Percentiles rank a stretch among this genome's conserved stretches.
These are phyloP conservation scores for Ceuthmochares aereus DNA, from an alignment of 2,113 vertebrate genomes.

Conservation along the genomic window DNA sequence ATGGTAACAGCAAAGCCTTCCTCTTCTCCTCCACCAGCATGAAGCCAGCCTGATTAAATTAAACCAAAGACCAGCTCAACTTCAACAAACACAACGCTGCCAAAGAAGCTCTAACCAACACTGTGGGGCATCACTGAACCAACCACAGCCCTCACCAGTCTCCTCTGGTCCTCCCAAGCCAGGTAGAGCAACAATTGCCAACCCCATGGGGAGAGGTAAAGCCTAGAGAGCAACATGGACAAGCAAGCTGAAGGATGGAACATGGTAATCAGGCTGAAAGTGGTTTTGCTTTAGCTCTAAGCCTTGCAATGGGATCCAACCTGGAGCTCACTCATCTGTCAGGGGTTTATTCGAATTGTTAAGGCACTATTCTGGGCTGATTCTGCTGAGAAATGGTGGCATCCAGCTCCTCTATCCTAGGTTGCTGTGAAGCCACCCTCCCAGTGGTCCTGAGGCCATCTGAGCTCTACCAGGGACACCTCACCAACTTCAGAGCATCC, in stretches of 20 bases:
- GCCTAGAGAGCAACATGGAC: accelerated
- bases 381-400: background rate
- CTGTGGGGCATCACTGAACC: background rate
- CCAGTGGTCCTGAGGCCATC: background rate
- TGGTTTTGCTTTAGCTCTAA: background rate
- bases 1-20: background rate
- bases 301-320: background rate
- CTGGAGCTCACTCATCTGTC: background rate
- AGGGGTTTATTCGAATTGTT: background rate
- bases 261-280: background rate
- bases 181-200: background rate
- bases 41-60: background rate
- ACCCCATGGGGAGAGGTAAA: background rate
- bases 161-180: background rate
- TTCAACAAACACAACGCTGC: background rate
- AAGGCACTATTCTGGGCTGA: constrained; percentile 69
- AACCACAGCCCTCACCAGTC: background rate
- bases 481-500: background rate
- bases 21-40: background rate
- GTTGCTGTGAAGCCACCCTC: background rate
- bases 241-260: background rate
- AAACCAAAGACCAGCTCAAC: background rate
- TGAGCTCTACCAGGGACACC: background rate
- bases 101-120: background rate
- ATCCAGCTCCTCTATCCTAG: background rate